Base-by-base conservation (phyloP, 2,888 invertebrate species). In the Chrysolina americana region DNA sequence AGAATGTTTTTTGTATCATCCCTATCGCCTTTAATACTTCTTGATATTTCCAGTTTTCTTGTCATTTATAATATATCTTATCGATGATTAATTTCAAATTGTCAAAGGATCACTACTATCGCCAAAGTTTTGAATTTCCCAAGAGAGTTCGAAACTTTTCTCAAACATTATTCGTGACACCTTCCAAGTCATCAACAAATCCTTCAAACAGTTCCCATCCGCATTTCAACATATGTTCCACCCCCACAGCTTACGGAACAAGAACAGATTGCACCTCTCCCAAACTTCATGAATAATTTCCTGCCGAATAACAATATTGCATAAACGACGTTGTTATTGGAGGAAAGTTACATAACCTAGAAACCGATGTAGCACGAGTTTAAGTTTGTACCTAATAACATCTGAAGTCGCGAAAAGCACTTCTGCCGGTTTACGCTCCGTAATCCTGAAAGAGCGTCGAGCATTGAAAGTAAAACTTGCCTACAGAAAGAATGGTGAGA, bases 381-480 rank as follows among this genome's bases (percentile, higher is more conserved):
- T 69, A 76, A 78, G 78, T 76, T 79, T 80, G 79, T 78, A 80
- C 36, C 59, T 28, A 59, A 79, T 81, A 84, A 83, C 82, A 84
- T 82, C 83, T 80, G 81, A 80, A 83, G 84, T 84, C 81, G 82
- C 83, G 85, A 86, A 86, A 84, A 84, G 82, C 85, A 84, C 84
- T 85, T 86, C 83, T 84, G 82, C 78, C 84, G 83, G 82, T 85
- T 83, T 83, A 83, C 85, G 85, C 84, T 83, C 78, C 80, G 83
- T 85, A 86, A 86, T 85, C 86, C 85, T 80, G 81, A 80, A 82
- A 84, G 83, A 83, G 83, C 81, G 79, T 78, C 82, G 79, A 81
- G 80, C 81, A 83, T 84, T 83, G 85, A 85, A 85, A 85, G 85
- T 85, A 84, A 85, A 85, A 85, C 83, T 82, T 77, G 75, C 80